Evolutionary conservation across 2,797 vertebrate species (phyloP).

Genomic region (Malacoctenus gilli): DNA sequence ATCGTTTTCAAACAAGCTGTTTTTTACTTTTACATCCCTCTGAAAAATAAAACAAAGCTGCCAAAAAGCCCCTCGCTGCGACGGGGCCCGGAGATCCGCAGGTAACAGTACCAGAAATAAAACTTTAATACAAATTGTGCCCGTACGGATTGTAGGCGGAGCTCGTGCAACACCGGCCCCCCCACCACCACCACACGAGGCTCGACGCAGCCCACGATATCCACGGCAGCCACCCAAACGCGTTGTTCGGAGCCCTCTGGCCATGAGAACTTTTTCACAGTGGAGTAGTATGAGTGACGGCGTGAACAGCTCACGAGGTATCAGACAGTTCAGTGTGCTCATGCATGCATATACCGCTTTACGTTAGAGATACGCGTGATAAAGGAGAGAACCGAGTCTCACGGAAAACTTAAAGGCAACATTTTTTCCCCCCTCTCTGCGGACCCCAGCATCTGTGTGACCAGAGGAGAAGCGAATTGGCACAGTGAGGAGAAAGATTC

Average conservation of each 20-base stretch:
- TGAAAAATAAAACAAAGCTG: conserved; percentile 68
- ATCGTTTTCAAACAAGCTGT: conserved; percentile 28
- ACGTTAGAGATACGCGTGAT: conserved; percentile 37
- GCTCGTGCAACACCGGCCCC: neutral
- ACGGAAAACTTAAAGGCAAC: conserved; percentile 48
- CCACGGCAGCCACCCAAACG: conserved; percentile 23
- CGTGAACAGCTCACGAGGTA: conserved; percentile 55
- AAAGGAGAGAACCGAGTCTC: conserved; percentile 39
- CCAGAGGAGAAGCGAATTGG: conserved; percentile 55
- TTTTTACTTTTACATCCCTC: conserved; percentile 30
- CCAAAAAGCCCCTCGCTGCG: conserved; percentile 51
- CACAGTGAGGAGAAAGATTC: conserved; percentile 62
- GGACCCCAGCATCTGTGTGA: conserved; percentile 34
- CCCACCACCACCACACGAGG: neutral
- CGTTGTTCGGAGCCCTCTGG: conserved; percentile 44
- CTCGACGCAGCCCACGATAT: conserved; percentile 14
- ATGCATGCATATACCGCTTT: conserved; percentile 59
- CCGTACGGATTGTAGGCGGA: conserved; percentile 30
- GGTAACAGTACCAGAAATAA: conserved; percentile 59
- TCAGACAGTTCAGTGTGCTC: conserved; percentile 56
- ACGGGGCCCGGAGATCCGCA: conserved; percentile 28
- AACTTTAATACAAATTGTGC: conserved; percentile 53
- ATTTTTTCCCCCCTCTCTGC: conserved; percentile 22
- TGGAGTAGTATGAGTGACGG: conserved; percentile 65
- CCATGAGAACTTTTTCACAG: conserved; percentile 70